Conservation (phyloP, 1,140 invertebrate species). For the Aleiodes sp. region DNA sequence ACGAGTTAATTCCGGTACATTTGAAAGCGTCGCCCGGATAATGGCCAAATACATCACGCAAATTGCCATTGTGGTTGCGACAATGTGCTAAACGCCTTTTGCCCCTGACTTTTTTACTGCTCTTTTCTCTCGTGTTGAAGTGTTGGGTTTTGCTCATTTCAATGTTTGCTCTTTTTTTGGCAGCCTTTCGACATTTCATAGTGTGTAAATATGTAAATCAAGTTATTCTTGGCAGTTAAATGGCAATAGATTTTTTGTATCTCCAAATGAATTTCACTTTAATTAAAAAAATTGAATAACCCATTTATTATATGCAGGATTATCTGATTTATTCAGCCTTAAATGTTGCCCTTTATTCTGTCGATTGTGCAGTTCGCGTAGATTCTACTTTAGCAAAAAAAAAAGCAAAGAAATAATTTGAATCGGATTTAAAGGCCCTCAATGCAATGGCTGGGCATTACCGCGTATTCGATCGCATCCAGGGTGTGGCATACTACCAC, state of each 20-base stretch:
- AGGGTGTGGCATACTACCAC: conserved; percentile 37
- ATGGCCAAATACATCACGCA: conserved; percentile 61
- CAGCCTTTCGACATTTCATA: no score
- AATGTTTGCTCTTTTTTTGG: no score
- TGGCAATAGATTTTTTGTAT: no score
- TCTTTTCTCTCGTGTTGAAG: background rate
- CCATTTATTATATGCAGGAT: no score
- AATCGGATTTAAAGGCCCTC: conserved; percentile 12
- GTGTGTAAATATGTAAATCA: no score
- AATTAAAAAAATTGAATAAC: background rate
- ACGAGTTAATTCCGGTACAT: conserved; percentile 64
- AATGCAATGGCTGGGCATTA: background rate
- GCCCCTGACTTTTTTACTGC: background rate
- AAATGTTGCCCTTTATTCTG: background rate
- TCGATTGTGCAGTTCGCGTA: conserved; percentile 6
- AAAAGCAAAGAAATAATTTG: conserved; percentile 7
- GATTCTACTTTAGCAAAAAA: conserved; percentile 7
- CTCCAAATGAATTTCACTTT: background rate
- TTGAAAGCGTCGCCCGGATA: conserved; percentile 51
- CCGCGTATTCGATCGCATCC: conserved; percentile 18
- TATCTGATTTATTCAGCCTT: background rate
- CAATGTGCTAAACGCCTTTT: conserved; percentile 57
- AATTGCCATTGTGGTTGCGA: conserved; percentile 65
- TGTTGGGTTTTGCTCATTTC: no score
- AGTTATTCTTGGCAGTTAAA: no score